A percentile compares a stretch with the other conserved stretches of the same genome.
phyloP scores from a whole-genome alignment of 2,113 vertebrate species.

The Chunga burmeisteri region DNA sequence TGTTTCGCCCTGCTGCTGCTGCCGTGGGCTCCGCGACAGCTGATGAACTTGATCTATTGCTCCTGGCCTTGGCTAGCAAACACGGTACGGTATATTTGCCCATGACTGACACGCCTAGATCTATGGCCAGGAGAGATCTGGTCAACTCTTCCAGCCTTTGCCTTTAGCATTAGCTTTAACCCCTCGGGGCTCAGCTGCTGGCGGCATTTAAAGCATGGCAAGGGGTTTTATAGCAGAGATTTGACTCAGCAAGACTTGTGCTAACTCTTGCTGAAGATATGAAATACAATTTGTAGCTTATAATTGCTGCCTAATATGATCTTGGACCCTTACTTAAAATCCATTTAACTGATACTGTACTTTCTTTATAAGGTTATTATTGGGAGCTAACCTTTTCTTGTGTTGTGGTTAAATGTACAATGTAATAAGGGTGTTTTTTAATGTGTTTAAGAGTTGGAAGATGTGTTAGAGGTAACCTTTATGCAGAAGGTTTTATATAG shows the following conservation, averaged over 20 bases:
- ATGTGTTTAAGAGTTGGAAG: conserved; percentile 54
- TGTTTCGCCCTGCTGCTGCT: neutral
- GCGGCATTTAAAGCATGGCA: neutral
- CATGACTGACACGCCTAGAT: neutral
- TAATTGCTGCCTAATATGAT: conserved; percentile 56
- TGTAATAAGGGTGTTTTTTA: conserved; percentile 50
- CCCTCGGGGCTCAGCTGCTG: conserved; percentile 25
- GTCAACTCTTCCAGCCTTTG: conserved; percentile 16
- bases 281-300: conserved; percentile 52
- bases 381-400: conserved; percentile 52
- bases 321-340: conserved; percentile 62
- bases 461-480: conserved; percentile 56
- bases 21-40: neutral
- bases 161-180: conserved; percentile 48
- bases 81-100: neutral
- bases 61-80: neutral
- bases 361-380: conserved; percentile 58
- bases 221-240: conserved; percentile 33
- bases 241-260: conserved; percentile 52
- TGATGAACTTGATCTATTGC: conserved; percentile 1
- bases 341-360: conserved; percentile 57
- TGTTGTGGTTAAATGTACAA: conserved; percentile 52
- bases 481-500: conserved; percentile 43
- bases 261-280: conserved; percentile 46
- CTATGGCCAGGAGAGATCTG: neutral